Evolutionary conservation across 1,140 invertebrate species (phyloP).

Genomic region (Doryteuthis pealeii): DNA sequence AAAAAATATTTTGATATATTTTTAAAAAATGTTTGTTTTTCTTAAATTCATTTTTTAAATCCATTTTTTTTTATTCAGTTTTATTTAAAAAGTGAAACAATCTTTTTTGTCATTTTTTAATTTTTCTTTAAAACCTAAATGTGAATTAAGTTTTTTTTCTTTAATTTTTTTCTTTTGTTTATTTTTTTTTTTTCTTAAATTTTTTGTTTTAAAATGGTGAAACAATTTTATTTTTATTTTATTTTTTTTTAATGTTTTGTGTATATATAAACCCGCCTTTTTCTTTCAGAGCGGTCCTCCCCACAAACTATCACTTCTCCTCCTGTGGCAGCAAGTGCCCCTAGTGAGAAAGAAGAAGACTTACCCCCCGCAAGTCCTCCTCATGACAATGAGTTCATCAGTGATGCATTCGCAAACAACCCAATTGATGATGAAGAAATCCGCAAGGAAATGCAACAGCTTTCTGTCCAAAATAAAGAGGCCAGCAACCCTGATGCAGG

Average conservation of each 20-base stretch:
- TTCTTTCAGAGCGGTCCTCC: constrained; percentile 21
- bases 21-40: too few species aligned
- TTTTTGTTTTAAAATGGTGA: too few species aligned
- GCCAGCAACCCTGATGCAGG: constrained; percentile 8
- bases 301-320: constrained; percentile 20
- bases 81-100: too few species aligned
- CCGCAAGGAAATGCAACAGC: constrained; percentile 60
- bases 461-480: constrained; percentile 50
- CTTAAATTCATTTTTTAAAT: too few species aligned
- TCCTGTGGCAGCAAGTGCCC: constrained; percentile 17
- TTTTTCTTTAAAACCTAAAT: too few species aligned
- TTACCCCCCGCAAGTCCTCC: constrained; percentile 44
- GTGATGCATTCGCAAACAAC: constrained; percentile 58
- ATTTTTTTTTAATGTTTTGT: too few species aligned
- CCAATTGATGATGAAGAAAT: constrained; percentile 60
- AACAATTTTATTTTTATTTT: too few species aligned
- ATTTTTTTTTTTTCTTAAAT: too few species aligned
- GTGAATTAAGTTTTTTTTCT: constrained; percentile 12
- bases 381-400: constrained; percentile 60
- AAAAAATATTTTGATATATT: too few species aligned
- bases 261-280: not conserved
- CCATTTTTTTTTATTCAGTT: too few species aligned
- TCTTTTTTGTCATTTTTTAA: too few species aligned
- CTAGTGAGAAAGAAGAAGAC: constrained; percentile 37
- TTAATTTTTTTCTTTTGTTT: constrained; percentile 13